Evolutionary conservation across 2,888 invertebrate species (phyloP).

Genomic region (Copidosoma aretas): DNA sequence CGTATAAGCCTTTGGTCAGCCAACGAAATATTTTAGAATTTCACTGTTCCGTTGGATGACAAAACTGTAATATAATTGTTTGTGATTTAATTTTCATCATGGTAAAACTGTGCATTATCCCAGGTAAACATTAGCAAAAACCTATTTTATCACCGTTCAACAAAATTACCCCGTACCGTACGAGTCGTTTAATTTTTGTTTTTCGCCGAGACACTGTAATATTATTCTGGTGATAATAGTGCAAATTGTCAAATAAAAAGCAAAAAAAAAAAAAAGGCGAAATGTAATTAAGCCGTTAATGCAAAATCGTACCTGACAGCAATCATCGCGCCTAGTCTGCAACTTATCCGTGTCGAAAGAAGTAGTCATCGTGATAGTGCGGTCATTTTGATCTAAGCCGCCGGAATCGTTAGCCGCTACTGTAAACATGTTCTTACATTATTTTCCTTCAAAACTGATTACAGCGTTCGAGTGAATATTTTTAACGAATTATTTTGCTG

Average conservation of each 20-base stretch:
- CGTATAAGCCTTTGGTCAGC: neutral
- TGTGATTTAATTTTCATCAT: too few relatives aligned
- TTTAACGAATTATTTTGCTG: too few relatives aligned
- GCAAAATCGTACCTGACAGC: conserved; percentile 41
- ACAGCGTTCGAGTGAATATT: conserved; percentile 18
- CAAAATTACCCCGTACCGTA: too few relatives aligned
- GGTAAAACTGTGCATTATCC: too few relatives aligned
- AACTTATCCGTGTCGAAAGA: conserved; percentile 44
- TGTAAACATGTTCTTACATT: conserved; percentile 44
- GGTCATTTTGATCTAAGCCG: conserved; percentile 42
- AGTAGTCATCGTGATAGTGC: conserved; percentile 44
- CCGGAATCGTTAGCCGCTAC: conserved; percentile 43
- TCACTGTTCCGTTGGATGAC: too few relatives aligned
- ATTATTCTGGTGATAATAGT: too few relatives aligned
- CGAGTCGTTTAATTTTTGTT: too few relatives aligned
- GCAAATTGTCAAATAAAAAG: too few relatives aligned
- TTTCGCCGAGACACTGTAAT: too few relatives aligned
- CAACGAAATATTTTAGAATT: neutral
- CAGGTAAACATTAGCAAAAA: too few relatives aligned
- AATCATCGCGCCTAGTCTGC: conserved; percentile 44
- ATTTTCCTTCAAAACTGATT: conserved; percentile 16
- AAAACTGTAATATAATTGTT: neutral
- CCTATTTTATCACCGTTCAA: too few relatives aligned
- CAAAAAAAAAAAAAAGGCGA: too few relatives aligned
- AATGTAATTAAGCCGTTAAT: conserved; percentile 3